Evolutionary conservation across 2,888 invertebrate species (phyloP), one percentile per base, ranked within the genome.

Genomic region (Laothoe populi): DNA sequence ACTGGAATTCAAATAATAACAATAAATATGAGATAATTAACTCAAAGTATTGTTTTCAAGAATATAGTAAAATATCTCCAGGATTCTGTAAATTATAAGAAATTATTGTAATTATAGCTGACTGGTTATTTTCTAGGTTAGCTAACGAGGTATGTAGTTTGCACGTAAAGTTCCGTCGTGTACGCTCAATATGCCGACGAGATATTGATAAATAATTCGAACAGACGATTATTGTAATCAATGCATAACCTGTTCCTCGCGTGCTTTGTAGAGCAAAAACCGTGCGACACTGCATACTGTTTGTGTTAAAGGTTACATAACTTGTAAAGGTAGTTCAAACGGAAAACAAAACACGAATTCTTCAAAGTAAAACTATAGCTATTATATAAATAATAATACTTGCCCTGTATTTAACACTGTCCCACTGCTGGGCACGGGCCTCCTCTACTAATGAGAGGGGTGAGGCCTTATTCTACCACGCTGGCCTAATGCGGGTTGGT

Each of bases 181-280:
- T 53, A 53, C 16, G 10, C 10, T 31, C 53, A 53, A 11, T 31
- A 19, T 21, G 35, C 13, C 53, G 70, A 62, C 65, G 69, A 67
- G 73, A 76, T 78, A 79, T 69, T 73, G 76, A 73, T 79, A 76
- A 77, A 71, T 70, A 71, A 71, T 75, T 72, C 72, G 71, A 72
- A 70, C 67, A 69, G 69, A 61, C 63, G 70, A 72, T 74, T 75
- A 72, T 63, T 66, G 77, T 73, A 76, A 79, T 78, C 72, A 75
- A 77, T 70, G 72, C 71, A 71, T 67, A 74, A 76, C 77, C 69
- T 68, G 74, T 71, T 68, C 53, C 62, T 65, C 63, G 21, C 26
- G 42, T 40, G 45, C 57, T 61, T 45, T 62, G 59, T 59, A 60
- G 60, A 62, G 67, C 65, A 68, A 70, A 68, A 72, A 64, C 62